Percentiles rank a stretch among this genome's conserved stretches.
Evolutionary conservation across 1,140 invertebrate species (phyloP).

Genomic region (Sitophilus oryzae): DNA sequence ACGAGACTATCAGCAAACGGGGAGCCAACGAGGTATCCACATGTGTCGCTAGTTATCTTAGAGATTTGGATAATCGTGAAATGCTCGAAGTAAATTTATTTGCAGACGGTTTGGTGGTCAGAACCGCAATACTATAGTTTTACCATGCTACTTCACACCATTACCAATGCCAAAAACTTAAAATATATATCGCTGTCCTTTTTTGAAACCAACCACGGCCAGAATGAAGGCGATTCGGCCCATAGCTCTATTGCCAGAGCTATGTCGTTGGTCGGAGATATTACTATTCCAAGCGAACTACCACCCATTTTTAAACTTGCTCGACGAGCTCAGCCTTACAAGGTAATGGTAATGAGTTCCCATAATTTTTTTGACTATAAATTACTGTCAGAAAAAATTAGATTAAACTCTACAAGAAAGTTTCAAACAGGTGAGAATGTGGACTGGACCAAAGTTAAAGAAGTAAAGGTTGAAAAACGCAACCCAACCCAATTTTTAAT

Average conservation of each 20-base stretch:
- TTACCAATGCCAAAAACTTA: neutral
- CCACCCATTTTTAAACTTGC: too few relatives aligned
- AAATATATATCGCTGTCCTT: too few relatives aligned
- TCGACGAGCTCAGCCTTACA: neutral
- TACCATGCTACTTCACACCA: neutral
- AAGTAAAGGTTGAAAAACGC: neutral
- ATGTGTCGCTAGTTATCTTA: neutral
- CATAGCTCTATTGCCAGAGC: too few relatives aligned
- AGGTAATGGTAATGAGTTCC: neutral
- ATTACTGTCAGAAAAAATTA: too few relatives aligned
- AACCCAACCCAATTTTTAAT: neutral
- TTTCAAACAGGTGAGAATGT: neutral
- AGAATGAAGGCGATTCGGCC: constrained; percentile 2
- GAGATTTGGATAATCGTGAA: neutral
- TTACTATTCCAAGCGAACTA: too few relatives aligned
- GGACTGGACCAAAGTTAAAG: neutral
- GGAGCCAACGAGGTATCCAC: neutral
- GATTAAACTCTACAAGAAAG: too few relatives aligned
- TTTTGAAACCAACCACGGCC: neutral
- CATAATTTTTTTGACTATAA: too few relatives aligned
- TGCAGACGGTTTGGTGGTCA: neutral
- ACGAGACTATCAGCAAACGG: neutral
- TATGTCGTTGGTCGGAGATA: constrained; percentile 1
- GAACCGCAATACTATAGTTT: too few relatives aligned
- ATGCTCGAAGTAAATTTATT: neutral